Evolutionary conservation across 2,113 vertebrate species (phyloP).

Genomic region (Hippotragus niger): DNA sequence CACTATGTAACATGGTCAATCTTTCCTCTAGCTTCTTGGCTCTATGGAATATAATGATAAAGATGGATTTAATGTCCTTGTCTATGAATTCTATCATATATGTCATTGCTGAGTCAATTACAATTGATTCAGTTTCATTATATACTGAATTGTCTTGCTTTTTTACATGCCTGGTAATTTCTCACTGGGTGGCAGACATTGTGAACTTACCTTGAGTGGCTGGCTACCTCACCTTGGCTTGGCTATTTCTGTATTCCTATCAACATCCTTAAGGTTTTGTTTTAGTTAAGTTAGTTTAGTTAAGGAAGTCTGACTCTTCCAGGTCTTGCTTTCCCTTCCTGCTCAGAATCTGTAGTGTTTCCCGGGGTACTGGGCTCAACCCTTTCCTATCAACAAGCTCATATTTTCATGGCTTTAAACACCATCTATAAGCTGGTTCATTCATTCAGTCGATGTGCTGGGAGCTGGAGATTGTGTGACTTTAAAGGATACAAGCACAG

Average conservation of each 20-base stretch:
- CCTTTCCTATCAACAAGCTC: background rate
- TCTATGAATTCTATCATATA: background rate
- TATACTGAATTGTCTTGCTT: background rate
- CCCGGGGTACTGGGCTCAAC: background rate
- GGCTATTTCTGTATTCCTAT: background rate
- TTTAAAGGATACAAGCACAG: background rate
- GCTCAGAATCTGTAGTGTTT: background rate
- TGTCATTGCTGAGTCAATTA: background rate
- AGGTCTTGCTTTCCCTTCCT: background rate
- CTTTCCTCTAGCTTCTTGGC: background rate
- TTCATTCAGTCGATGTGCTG: background rate
- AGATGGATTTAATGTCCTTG: background rate
- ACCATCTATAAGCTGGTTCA: background rate
- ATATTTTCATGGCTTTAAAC: background rate
- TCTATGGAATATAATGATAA: background rate
- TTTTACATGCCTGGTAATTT: background rate
- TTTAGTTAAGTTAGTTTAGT: background rate
- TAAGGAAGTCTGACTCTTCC: background rate
- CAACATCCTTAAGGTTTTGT: background rate
- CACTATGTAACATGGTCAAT: background rate
- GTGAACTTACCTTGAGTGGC: background rate
- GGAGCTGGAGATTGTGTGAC: background rate
- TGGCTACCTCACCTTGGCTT: background rate
- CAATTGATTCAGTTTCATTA: background rate
- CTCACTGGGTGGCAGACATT: background rate